Evolutionary conservation across 2,797 vertebrate genomes (phyloP), one percentile per base, ranked within the genome.

Genomic region (Toxotes lorentzi): DNA sequence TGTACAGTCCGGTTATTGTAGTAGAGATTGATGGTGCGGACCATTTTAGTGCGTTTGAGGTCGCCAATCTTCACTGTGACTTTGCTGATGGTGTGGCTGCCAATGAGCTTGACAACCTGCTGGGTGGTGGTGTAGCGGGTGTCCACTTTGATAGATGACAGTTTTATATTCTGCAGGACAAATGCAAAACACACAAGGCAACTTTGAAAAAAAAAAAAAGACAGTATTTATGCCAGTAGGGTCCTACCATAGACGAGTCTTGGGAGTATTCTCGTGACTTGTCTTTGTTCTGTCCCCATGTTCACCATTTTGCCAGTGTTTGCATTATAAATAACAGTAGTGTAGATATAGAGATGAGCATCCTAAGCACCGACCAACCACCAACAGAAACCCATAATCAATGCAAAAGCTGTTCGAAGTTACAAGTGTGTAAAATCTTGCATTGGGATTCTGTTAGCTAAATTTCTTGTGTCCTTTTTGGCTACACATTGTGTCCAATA

Each of bases 71-170:
- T 99, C 83, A 99, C 98, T 0, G 98, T 99, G 83, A 99, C 98
- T 92, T 99, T 99, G 95, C 98, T 98, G 94, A 99, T 98, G 83
- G 97, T 99, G 90, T 99, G 98, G 91, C 98, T 99, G 87, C 98
- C 98, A 1, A 99, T 99, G 5, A 99, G 97, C 86, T 99, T 99
- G 79, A 99, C 98, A 34, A 99, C 98, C 86, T 99, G 98, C 92
- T 99, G 98, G 1, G 98, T 99, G 82, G 98, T 99, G n/a, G 98
- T 99, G 76, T 99, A 99, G 8, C 98, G 96, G 0, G 98, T 99
- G 93, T 99, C 98, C 93, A 99, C 98, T 95, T 99, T 99, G 82
- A 99, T 98, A n/a, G 98, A 99, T 62, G 98, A 99, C 48, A 99
- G 95, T 88, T 99, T 99, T 91, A 99, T 99, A 91, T 99, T 99